Base-by-base conservation (phyloP, 2,113 vertebrate genomes). In the Oreocharis arfaki region DNA sequence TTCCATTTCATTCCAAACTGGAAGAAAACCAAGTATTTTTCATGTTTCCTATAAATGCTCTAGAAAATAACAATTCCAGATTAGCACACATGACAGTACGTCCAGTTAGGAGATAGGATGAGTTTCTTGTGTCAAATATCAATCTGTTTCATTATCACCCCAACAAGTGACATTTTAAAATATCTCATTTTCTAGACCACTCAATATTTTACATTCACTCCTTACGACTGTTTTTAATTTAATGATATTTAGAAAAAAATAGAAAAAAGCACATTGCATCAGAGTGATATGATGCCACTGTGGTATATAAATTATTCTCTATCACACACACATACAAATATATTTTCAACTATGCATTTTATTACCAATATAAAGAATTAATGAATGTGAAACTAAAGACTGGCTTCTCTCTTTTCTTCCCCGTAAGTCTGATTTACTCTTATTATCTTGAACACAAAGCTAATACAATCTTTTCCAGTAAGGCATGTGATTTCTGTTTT, bases 1-100 rank as follows among this genome's bases (percentile, higher is more conserved):
- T 93, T 78, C n/a, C 24, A 35, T 47, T 96, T 93, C 64, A 70
- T 88, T 88, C 71, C 64, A 92, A 96, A 63, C 22, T 89, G 93
- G 91, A 95, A 89, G 39, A 75, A 93, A 95, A 8, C 15, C 46
- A 80, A 90, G 1, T 70, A 90, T 84, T 93, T 93, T 88, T 86
- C 76, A 67, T 32, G 70, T 90, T 88, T 90, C 68, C 47, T 83
- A 39, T 22, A 89, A 93, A 80, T 59, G 50, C 35, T 63, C 55
- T 55, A 92, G 59, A 86, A 96, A 95, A 80, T 33, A 90, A 90
- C 28, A 86, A 73, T 81, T 90, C 55, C 64, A 86, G 41, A 46
- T 88, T 69, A 88, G 42, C 32, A 82, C 17, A 67, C 21, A 63
- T 1, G 10, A 42, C 13, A 71, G 27, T 55, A 71, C 22, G 41